Evolutionary conservation across 2,797 vertebrate genomes (phyloP), one percentile per base, ranked within the genome.

Genomic region (Pseudocheirus occidentalis): DNA sequence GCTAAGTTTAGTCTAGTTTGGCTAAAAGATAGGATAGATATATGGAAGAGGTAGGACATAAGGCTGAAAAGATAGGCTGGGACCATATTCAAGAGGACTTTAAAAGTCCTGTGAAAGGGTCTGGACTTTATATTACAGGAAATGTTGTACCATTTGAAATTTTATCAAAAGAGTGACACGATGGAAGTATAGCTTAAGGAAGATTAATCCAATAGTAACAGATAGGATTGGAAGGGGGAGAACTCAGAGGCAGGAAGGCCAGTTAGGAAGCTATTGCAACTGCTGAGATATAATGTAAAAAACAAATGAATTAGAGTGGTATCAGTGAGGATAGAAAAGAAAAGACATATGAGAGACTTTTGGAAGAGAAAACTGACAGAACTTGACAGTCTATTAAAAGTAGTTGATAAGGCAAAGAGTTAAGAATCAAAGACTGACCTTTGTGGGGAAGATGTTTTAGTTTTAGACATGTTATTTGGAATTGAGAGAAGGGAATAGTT

Each of bases 131-230:
- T 90, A 3, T 54, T 2, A 40, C 29, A 87, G 73, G 58, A 14
- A 21, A 58, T 91, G 34, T 34, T 11, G 28, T n/a, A 59, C 3
- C 89, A 27, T 92, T 50, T 95, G 53, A 94, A 73, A 94, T 90
- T 90, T 81, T 40, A 46, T 81, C 73, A 81, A 81, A 9, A 9
- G 73, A 46, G 46, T 81, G 73, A 46, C 73, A 46, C 46, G 73
- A 81, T 46, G 40, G 10, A 81, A 81, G 21, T 24, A 11, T 7
- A 7, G 24, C 21, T 81, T 91, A 18, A 56, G 50, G n/a, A 55
- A 53, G 5, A 18, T 21, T 18, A 73, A 57, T 53, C 56, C 13
- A 90, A 57, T 53, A 62, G 31, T 57, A 29, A 66, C 2, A 11
- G 29, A 16, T 46, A 56, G 54, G 40, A 1, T 0, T 56, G 46